phyloP scores from a whole-genome alignment of 2,113 vertebrate genomes.

The Sinocyclocheilus maitianheensis region DNA sequence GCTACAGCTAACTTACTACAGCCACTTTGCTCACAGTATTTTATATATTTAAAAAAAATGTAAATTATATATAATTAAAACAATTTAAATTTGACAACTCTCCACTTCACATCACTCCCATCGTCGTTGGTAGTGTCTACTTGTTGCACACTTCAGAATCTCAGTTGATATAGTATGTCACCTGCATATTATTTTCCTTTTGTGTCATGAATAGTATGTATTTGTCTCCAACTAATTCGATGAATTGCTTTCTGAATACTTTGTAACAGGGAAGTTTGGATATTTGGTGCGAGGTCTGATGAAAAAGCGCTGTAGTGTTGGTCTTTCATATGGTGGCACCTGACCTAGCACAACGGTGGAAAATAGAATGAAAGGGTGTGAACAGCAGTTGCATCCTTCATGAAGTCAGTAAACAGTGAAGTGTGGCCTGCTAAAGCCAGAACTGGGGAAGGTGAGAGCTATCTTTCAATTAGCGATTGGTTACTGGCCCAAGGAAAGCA shows the following conservation, averaged over 20 bases:
- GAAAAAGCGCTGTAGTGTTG: neutral
- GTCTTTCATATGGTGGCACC: constrained; percentile 6
- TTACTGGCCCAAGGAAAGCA: constrained; percentile 85
- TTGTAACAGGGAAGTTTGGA: neutral
- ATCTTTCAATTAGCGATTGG: constrained; percentile 80
- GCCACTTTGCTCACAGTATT: too few relatives aligned
- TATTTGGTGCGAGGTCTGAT: neutral
- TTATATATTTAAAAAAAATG: too few relatives aligned
- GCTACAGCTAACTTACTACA: too few relatives aligned
- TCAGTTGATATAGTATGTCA: neutral
- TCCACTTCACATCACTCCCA: neutral
- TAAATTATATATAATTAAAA: neutral
- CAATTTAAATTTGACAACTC: neutral
- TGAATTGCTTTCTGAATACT: neutral
- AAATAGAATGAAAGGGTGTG: constrained; percentile 57
- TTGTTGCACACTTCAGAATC: neutral
- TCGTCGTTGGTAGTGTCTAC: neutral
- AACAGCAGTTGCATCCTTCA: constrained; percentile 69
- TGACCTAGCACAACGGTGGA: constrained; percentile 30
- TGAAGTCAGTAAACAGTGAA: constrained; percentile 72
- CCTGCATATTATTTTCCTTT: neutral
- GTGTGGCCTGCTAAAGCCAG: constrained; percentile 78
- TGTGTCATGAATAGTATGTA: neutral
- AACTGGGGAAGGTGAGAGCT: constrained; percentile 83
- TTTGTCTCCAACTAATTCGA: neutral